These are phyloP conservation scores for Spea multiplicata DNA, from an alignment of 2,113 vertebrate species.

Conservation along the genomic window DNA sequence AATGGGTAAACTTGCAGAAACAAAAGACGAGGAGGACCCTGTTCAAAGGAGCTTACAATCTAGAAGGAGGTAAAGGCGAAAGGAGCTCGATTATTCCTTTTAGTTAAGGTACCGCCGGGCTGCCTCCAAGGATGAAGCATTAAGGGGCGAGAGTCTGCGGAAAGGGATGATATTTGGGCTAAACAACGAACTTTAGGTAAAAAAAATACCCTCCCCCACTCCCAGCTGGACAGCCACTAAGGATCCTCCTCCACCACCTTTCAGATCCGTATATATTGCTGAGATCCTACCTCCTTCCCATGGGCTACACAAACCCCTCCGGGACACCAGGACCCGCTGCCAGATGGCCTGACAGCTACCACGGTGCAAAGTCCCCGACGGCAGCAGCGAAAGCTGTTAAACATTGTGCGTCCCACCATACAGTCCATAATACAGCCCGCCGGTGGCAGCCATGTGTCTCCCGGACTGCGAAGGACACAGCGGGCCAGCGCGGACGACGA, in stretches of 20 bases:
- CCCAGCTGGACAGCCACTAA: conserved; percentile 30
- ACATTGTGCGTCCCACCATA: conserved; percentile 31
- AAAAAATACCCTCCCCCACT: conserved; percentile 25
- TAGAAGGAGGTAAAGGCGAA: no score
- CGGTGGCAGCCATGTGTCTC: conserved; percentile 42
- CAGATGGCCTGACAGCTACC: conserved; percentile 39
- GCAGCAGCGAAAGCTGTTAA: conserved; percentile 24
- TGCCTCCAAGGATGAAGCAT: no score
- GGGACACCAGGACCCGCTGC: conserved; percentile 35
- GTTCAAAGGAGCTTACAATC: no score
- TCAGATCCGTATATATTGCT: conserved; percentile 23
- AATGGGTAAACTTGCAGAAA: no score
- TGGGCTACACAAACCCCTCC: conserved; percentile 31
- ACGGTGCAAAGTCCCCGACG: conserved; percentile 41
- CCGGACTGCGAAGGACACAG: conserved; percentile 25
- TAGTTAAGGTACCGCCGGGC: no score
- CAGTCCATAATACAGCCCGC: conserved; percentile 20
- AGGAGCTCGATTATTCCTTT: no score
- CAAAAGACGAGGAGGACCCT: no score
- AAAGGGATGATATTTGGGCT: conserved; percentile 18
- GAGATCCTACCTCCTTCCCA: conserved; percentile 23
- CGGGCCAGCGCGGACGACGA: conserved; percentile 16
- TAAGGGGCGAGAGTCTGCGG: background rate
- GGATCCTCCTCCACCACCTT: conserved; percentile 43
- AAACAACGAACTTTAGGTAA: conserved; percentile 34